Base-by-base conservation (phyloP, 2,888 invertebrate genomes). In the Anthrax anthrax region DNA sequence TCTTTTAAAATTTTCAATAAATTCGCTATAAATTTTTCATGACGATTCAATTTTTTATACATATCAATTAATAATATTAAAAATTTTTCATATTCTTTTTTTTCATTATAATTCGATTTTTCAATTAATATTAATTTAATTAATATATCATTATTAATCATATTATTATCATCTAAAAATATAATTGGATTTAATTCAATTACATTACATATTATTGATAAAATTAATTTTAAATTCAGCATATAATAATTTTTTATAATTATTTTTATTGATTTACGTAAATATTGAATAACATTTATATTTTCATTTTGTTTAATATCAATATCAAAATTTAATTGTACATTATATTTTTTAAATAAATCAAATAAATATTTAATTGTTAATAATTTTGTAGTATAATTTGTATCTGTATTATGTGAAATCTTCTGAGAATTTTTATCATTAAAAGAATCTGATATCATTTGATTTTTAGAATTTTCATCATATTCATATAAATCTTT, bases 171-270 rank as follows among this genome's bases (percentile, higher is more conserved):
- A 13, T 6, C 8, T 23, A 23, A 23, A 6, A 67, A 50, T 19
- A 67, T 57, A 36, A 66, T 23, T 0, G 67, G 67, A 58, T 67
- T 65, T 2, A 63, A 48, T 16, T 59, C 59, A 19, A 67, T 37
- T 2, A 60, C 57, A 1, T 61, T 56, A 41, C 63, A 60, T 3
- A 67, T 48, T n/a, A 67, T 46, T 43, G 52, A 52, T 4, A 67
- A 48, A 8, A 64, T 54, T 9, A 58, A 58, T 1, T 54, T 47
- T 17, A 63, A 41, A 45, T 64, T 46, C 0, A 42, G 3, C 1
- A 55, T 38, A 13, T 53, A 54, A 37, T 48, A 52, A 0, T 43
- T 0, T 1, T 48, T 37, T 0, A 60, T 55, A 5, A 56, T 50
- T 0, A 5, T 2, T 2, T 51, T 37, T 4, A 67, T 39, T 5